Base-by-base conservation (phyloP, 2,113 vertebrate species). In the Cromileptes altivelis region DNA sequence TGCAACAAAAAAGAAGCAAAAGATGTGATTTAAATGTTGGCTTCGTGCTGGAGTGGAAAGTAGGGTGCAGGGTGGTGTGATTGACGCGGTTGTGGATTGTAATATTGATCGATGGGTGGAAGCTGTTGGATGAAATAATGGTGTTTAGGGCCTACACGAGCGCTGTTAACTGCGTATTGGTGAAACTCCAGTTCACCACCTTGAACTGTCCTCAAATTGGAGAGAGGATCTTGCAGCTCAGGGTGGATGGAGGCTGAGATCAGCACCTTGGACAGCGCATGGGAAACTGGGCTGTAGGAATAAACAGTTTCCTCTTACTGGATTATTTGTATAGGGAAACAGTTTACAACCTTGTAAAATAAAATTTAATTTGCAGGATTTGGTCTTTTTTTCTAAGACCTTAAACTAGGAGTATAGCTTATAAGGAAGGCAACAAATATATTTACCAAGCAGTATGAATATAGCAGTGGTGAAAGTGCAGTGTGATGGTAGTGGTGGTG, bases 51-150 rank as follows among this genome's bases (percentile, higher is more conserved):
- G 72, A 71, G 56, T 81, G 64, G 84, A 84, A 75, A 78, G 78
- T 64, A 72, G 85, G 79, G 76, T 87, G 82, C 71, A 60, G 84
- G 84, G 53, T 74, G 70, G 63, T 80, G 90, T 90, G 90, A 92
- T 86, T 89, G 92, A 94, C 92, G 78, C 82, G 64, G 65, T 86
- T 86, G 91, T 90, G 91, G 78, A 92, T 94, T 92, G 93, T 93
- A 90, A 89, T 93, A 94, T 94, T 92, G 93, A 94, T 94, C 89
- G 72, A 69, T 89, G 88, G 80, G 74, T 87, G 78, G 84, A 86
- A 87, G 89, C 93, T 92, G 90, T 87, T 91, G 92, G 89, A 82
- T 93, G 86, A 91, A 91, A 93, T 91, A 89, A 89, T 91, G 86
- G 86, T 85, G 91, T 91, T 91, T 91, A 83, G 82, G 76, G 87